Evolutionary conservation across 2,797 vertebrate species (phyloP).

Genomic region (Hippopotamyrus pictus): DNA sequence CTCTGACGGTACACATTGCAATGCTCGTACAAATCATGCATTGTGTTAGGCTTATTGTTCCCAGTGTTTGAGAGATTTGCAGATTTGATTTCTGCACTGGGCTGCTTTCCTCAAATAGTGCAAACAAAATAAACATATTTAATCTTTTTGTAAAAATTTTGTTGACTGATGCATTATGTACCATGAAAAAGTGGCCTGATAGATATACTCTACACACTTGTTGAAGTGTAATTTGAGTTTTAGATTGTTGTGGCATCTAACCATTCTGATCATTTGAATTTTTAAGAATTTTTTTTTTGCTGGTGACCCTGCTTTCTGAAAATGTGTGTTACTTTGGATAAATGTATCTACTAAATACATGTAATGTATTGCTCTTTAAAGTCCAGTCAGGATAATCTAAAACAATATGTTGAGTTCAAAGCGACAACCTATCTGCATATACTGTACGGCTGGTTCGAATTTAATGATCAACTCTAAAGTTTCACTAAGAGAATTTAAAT

Average conservation of each 20-base stretch:
- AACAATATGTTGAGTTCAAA: not conserved
- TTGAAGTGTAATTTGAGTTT: not conserved
- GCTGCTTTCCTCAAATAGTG: not conserved
- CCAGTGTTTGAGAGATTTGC: not conserved
- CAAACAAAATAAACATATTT: not conserved
- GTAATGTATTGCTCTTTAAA: not conserved
- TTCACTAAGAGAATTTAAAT: not conserved
- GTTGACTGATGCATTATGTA: not conserved
- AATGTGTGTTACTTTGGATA: not conserved
- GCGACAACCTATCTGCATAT: not conserved
- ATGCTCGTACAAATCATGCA: not conserved
- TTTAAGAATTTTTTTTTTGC: not conserved
- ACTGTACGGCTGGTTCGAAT: not conserved
- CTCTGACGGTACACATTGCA: not conserved
- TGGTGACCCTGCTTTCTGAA: not conserved
- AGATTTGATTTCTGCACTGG: not conserved
- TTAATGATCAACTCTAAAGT: not conserved
- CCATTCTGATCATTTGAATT: not conserved
- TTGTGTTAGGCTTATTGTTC: not conserved
- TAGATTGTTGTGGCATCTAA: not conserved
- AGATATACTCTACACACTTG: not conserved
- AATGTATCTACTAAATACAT: not conserved
- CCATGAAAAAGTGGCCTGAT: not conserved
- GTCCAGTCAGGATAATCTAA: not conserved
- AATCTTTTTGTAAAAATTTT: not conserved